Base-by-base conservation (phyloP, 2,888 invertebrate species). In the Acanthosepion pharaonis region DNA sequence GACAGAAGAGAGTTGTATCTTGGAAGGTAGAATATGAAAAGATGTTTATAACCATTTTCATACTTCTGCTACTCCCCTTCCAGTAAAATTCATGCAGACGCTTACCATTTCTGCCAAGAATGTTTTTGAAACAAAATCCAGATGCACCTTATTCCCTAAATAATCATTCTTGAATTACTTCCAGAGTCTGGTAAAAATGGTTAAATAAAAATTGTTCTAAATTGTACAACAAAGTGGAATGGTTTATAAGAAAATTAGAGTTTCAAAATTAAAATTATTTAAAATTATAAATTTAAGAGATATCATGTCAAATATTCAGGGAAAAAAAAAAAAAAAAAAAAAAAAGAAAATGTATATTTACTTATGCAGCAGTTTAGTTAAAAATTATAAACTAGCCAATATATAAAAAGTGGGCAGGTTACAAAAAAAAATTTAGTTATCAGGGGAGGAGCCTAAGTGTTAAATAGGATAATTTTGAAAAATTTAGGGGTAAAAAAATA, bases 121-220 rank as follows among this genome's bases (percentile, higher is more conserved):
- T 78, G n/a, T 78, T 78, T 78, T 78, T n/a, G n/a, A 78, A 78
- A 78, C 78, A 78, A 78, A 78, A 78, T 78, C 78, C 78, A 78
- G 78, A 78, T n/a, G 78, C 78, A 78, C n/a, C 78, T n/a, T 78
- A 78, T 78, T 78, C 78, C 78, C 78, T n/a, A 78, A 78, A n/a
- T 78, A 78, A 9, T 78, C 78, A n/a, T 78, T 78, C 78, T 78
- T 78, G 78, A 78, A 78, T 78, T 78, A 78, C 78, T 78, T 33
- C 78, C 78, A 78, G n/a, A 78, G n/a, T 78, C 33, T 78, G 78
- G 78, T 78, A n/a, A n/a, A 78, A 78, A 78, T n/a, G n/a, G n/a
- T 33, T 78, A 18, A 78, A 78, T n/a, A 78, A 78, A n/a, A 78
- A n/a, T 78, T 78, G 11, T 78, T 15, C 15, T n/a, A 78, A 78